Conservation (phyloP, 2,888 invertebrate genomes). For the Branchellion lobata region DNA sequence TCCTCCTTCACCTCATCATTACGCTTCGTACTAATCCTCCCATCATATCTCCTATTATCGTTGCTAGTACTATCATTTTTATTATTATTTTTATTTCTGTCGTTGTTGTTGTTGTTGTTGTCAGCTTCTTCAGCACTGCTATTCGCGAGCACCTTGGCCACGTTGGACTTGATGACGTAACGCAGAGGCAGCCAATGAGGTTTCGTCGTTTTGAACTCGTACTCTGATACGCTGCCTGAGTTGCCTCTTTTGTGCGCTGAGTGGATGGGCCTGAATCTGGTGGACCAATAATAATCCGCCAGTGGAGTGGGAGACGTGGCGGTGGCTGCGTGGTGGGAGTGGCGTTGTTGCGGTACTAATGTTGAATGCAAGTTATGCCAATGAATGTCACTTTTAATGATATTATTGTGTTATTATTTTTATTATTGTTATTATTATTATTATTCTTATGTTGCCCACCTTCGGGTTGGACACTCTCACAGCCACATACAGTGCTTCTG, state of each 20-base stretch:
- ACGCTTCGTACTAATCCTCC: too few species aligned
- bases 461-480: background rate
- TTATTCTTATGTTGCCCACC: too few species aligned
- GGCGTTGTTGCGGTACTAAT: too few species aligned
- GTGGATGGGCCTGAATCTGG: background rate
- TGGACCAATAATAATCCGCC: background rate
- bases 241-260: background rate
- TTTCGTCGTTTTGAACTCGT: background rate
- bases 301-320: too few species aligned
- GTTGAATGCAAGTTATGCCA: too few species aligned
- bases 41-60: background rate
- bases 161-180: background rate
- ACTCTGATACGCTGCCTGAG: background rate
- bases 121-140: background rate
- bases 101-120: background rate
- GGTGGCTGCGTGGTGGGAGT: background rate
- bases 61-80: background rate
- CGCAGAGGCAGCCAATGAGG: background rate
- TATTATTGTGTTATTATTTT: too few species aligned
- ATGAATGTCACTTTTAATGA: too few species aligned
- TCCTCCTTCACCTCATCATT: too few species aligned
- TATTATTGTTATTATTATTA: too few species aligned
- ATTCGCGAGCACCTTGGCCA: background rate
- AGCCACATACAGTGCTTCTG: conserved; percentile 5
- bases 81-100: background rate